A percentile compares a stretch with the other conserved stretches of the same genome.
phyloP scores from a whole-genome alignment of 2,113 vertebrate genomes.

The Calidris pygmaea region DNA sequence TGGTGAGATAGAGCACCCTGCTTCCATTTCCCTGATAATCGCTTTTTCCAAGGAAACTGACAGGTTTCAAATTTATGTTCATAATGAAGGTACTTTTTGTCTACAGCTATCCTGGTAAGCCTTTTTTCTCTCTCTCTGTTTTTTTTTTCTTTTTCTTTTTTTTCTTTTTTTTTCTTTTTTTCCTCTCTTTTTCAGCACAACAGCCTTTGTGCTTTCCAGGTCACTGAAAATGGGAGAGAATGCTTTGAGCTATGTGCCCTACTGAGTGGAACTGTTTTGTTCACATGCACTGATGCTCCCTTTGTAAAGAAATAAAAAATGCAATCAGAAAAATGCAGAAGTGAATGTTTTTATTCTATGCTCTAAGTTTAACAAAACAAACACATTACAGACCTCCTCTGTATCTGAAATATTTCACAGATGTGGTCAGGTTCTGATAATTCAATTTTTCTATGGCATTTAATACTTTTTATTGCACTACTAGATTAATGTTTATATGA shows the following conservation, averaged over 20 bases:
- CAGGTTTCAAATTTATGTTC: slow-evolving; percentile 45
- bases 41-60: slow-evolving; percentile 46
- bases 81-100: slow-evolving; percentile 35
- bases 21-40: slow-evolving; percentile 34
- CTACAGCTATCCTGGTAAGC: background rate
- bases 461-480: background rate
- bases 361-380: slow-evolving; percentile 38
- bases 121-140: too few species aligned
- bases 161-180: background rate
- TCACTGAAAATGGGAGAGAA: slow-evolving; percentile 69
- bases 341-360: background rate
- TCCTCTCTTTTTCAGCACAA: background rate
- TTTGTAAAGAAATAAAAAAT: slow-evolving; percentile 30
- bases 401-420: slow-evolving; percentile 16
- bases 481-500: background rate
- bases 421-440: slow-evolving; percentile 11
- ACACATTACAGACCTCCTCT: background rate
- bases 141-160: fast-evolving
- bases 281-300: slow-evolving; percentile 31
- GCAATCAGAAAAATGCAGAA: slow-evolving; percentile 29
- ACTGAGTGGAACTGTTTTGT: slow-evolving; percentile 59
- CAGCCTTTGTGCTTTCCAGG: slow-evolving; percentile 58
- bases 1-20: background rate
- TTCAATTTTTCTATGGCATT: background rate
- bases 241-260: slow-evolving; percentile 57